phyloP scores from a whole-genome alignment of 2,888 invertebrate genomes.

The Ormyrus pomaceus region DNA sequence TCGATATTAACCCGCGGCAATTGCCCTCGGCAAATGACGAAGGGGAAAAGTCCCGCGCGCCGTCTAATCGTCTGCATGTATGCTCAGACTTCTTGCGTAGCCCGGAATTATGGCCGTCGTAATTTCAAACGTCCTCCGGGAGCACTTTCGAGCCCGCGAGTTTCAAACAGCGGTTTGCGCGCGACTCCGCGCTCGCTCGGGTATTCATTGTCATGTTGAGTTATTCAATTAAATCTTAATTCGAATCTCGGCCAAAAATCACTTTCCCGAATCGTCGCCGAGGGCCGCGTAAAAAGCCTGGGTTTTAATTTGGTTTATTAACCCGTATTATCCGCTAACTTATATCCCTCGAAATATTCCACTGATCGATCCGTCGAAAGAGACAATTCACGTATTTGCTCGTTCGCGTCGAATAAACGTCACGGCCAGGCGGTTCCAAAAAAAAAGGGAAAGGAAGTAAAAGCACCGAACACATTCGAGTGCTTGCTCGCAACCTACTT shows the following conservation, averaged over 20 bases:
- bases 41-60: constrained; percentile 7
- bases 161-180: background rate
- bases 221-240: constrained; percentile 19
- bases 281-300: too few species aligned
- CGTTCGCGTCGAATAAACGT: too few species aligned
- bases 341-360: too few species aligned
- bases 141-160: background rate
- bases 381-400: too few species aligned
- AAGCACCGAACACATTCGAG: too few species aligned
- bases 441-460: too few species aligned
- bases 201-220: background rate
- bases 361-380: too few species aligned
- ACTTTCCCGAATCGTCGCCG: too few species aligned
- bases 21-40: constrained; percentile 16
- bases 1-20: constrained; percentile 41
- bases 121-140: constrained; percentile 9
- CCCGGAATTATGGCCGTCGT: background rate
- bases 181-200: background rate
- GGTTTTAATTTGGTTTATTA: too few species aligned
- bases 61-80: constrained; percentile 5
- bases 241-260: background rate
- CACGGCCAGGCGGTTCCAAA: too few species aligned
- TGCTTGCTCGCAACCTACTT: too few species aligned
- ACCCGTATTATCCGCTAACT: too few species aligned
- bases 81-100: background rate